These are phyloP conservation scores for Nomada fucata DNA, from an alignment of 2,888 invertebrate genomes.

Conservation along the genomic window DNA sequence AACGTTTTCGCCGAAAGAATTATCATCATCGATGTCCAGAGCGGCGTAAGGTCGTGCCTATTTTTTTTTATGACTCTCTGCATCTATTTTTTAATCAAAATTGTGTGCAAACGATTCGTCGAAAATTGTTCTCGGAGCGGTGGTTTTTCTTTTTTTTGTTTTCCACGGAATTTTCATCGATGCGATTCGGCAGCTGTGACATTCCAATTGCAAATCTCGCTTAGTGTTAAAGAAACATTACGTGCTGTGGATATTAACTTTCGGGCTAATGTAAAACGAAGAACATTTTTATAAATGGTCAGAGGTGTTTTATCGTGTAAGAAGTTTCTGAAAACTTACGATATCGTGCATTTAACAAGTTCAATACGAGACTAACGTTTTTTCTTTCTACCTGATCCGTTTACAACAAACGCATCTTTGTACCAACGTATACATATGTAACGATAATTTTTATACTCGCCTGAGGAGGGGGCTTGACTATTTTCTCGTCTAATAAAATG, in stretches of 20 bases:
- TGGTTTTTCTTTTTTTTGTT: no score
- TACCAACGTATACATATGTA: background rate
- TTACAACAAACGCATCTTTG: constrained; percentile 5
- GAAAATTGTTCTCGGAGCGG: no score
- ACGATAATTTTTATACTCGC: constrained; percentile 8
- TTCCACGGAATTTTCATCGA: no score
- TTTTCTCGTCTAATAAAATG: constrained; percentile 20
- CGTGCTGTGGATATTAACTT: no score
- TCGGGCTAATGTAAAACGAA: no score
- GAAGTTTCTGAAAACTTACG: no score
- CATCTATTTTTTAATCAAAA: background rate
- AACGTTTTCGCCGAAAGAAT: background rate
- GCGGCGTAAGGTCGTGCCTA: background rate
- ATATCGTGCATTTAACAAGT: no score
- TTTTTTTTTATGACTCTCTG: background rate
- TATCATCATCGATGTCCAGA: background rate
- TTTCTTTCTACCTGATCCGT: background rate
- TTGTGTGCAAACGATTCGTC: background rate
- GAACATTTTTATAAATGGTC: no score
- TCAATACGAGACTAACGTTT: background rate
- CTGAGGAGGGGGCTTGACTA: background rate
- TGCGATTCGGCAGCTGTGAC: no score
- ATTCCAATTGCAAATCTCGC: no score
- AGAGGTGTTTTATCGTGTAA: no score
- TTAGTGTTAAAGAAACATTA: no score